Conservation (phyloP, 2,888 invertebrate genomes). For the Willowsia nigromaculata region DNA sequence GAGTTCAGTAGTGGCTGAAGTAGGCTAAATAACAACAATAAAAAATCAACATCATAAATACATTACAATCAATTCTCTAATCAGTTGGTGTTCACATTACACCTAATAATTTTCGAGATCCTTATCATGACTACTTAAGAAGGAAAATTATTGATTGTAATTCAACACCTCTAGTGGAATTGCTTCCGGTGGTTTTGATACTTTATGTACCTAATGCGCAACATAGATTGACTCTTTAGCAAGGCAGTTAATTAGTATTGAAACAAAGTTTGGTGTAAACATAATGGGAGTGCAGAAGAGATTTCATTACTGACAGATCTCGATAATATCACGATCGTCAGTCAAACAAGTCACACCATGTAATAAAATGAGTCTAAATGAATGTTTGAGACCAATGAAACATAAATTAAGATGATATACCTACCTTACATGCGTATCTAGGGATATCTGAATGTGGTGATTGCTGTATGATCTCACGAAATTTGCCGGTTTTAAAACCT, state of each 20-base stretch:
- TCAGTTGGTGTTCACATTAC: slow-evolving; percentile 14
- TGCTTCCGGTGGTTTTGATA: background rate
- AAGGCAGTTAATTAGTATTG: background rate
- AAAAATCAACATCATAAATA: slow-evolving; percentile 30
- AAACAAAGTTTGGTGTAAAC: background rate
- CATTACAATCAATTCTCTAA: background rate
- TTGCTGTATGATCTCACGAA: background rate
- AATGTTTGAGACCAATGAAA: background rate
- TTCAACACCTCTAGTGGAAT: background rate
- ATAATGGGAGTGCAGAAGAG: background rate
- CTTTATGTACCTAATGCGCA: too few species aligned
- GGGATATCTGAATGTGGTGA: background rate
- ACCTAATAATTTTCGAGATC: background rate
- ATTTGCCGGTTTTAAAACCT: background rate
- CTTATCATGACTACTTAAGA: background rate
- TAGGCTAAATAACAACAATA: background rate
- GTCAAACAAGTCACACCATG: background rate
- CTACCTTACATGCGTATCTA: background rate
- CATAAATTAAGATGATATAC: background rate
- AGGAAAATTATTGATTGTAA: background rate
- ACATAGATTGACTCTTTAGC: too few species aligned
- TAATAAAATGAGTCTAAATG: background rate
- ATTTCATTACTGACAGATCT: background rate
- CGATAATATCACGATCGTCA: background rate
- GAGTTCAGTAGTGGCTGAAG: background rate